A percentile compares a stretch with the other conserved stretches of the same genome.
phyloP scores from a whole-genome alignment of 2,888 invertebrate species.

The Lasioglossum leucozonium region DNA sequence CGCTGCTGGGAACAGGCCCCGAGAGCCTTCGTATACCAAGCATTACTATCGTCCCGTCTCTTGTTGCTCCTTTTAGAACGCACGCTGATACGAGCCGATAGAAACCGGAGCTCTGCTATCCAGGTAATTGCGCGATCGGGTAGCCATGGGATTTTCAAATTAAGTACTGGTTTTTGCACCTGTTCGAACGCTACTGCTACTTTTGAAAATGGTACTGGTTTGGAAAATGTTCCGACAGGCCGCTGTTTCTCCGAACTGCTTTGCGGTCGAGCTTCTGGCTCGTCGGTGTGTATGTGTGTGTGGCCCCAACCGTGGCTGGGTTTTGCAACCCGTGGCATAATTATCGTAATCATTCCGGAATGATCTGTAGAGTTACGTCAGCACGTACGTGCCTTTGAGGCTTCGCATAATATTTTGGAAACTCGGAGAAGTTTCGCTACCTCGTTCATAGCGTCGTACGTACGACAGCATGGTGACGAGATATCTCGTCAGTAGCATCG shows the following conservation, averaged over 20 bases:
- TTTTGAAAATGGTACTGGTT: neutral
- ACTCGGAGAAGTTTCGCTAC: neutral
- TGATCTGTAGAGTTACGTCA: neutral
- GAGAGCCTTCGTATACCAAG: neutral
- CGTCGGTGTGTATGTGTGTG: neutral
- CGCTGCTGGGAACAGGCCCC: constrained; percentile 18
- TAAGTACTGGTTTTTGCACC: neutral
- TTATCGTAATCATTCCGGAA: neutral
- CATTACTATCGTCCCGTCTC: constrained; percentile 8
- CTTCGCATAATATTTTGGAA: neutral
- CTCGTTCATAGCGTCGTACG: no score
- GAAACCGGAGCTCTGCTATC: constrained; percentile 18
- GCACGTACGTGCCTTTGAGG: neutral
- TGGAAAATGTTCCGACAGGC: neutral
- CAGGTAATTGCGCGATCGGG: neutral
- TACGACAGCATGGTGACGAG: no score
- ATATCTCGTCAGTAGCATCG: no score
- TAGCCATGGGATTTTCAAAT: neutral
- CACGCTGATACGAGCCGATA: neutral
- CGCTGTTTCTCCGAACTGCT: neutral
- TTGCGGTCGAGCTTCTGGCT: neutral
- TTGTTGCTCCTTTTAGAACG: constrained; percentile 7
- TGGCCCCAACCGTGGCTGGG: neutral
- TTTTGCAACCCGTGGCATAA: neutral
- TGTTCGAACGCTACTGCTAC: neutral